Evolutionary conservation across 2,888 invertebrate genomes (phyloP), one percentile per base, ranked within the genome.

Genomic region (Steinernema carpocapsae): DNA sequence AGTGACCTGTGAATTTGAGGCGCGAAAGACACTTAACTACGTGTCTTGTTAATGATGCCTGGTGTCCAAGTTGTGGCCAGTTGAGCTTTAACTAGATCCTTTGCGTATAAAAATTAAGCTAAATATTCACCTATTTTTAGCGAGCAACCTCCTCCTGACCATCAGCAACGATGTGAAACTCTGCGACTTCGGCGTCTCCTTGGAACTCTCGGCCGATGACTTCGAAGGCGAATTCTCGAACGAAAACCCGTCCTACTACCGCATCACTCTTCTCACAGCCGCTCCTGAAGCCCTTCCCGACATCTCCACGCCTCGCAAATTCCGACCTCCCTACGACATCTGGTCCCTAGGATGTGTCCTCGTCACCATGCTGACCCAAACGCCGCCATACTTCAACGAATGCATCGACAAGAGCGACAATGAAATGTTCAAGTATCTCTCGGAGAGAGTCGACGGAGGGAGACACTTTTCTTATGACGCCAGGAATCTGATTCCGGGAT

Each of bases 311-410:
- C 76, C 78, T 45, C 77, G 74, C 12, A 76, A 75, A 22, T 43
- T 77, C 3, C 76, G 79, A 19, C 56, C 76, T 10, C 71, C 77
- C 22, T 73, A 79, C 2, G 81, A 81, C 52, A 76, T 81, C 29
- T 81, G 79, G 78, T 75, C 79, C 4, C 56, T 70, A 10, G 82
- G 81, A 10, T 82, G 81, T 76, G 76, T 78, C 4, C 72, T 82
- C 0, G 81, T 81, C 1, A 76, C 78, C 4, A 82, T 82, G 82
- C 74, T 81, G 42, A 82, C 81, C 7, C 73, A 79, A 14, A 77
- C 73, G 51, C 77, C 79, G 12, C 82, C 82, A 14, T 81, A 79
- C 71, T 56, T 77, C 29, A 79, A 78, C 24, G 78, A 80, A n/a
- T 81, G 78, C 64, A 71, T 78, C 22, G 72, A 74, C 51, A 75